Base-by-base conservation (phyloP, 1,140 invertebrate species). In the Micrasema minimum region DNA sequence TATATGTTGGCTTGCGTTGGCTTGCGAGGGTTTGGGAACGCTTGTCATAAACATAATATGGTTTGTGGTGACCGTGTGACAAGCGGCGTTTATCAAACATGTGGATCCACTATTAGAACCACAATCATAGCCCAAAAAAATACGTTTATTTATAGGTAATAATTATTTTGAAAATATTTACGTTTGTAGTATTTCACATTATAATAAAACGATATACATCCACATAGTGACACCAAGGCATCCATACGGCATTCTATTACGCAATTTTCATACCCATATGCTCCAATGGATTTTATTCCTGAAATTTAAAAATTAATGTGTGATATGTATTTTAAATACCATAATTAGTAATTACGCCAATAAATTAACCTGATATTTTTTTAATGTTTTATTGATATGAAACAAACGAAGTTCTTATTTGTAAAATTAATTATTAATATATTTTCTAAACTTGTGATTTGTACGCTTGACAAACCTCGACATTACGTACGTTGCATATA, bases 221-320 rank as follows among this genome's bases (percentile, higher is more conserved):
- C 68, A 38, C 72, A 74, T 10, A 67, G 9, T 14, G 66, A 46
- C 4, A 68, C 26, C 18, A 74, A 68, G 18, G 55, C 45, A 59
- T 74, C 61, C 72, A 74, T 68, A 11, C 72, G 53, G 51, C 72
- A 74, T 69, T 74, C 69, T 1, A 74, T 57, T 16, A 74, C 55
- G 35, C 72, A 74, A 43, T 74, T 74, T 53, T 74, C 72, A 35
- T 71, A 74, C 11, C 72, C 72, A 16, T 74, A 74, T 37, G n/a
- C n/a, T 37, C 72, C 72, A 18, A 71, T 68, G 0, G 69, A 14
- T 12, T 71, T 41, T 14, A 64, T 38, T 43, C 59, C 72, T 74
- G 57, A 51, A 72, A 68, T 1, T 43, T 31, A 18, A 22, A 37
- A 55, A 23, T n/a, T n/a, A n/a, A n/a, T n/a, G n/a, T n/a, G n/a